Percentiles rank a stretch among this genome's conserved stretches.
Conservation (phyloP, 2,113 vertebrate genomes). For the Dipodomys ordii region DNA sequence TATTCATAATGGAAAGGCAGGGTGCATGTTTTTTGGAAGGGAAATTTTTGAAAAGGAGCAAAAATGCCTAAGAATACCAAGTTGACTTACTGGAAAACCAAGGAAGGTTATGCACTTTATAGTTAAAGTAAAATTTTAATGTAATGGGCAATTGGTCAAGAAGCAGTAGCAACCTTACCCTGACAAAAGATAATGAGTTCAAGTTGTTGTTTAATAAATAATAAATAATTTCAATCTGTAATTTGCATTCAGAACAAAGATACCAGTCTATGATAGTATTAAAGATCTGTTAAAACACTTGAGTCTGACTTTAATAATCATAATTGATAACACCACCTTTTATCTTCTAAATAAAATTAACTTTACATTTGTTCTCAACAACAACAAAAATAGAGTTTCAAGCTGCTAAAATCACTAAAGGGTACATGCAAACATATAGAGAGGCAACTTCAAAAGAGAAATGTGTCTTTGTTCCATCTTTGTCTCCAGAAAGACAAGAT, state of each 20-base stretch:
- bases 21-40: not conserved
- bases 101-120: not conserved
- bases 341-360: too few relatives aligned
- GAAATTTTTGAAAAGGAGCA: not conserved
- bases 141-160: not conserved
- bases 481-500: not conserved
- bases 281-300: too few relatives aligned
- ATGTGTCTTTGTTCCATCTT: not conserved
- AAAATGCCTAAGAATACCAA: not conserved
- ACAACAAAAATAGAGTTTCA: not conserved
- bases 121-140: not conserved
- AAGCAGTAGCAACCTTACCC: not conserved
- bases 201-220: too few relatives aligned
- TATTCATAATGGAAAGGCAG: not conserved
- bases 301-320: too few relatives aligned
- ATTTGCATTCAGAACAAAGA: too few relatives aligned
- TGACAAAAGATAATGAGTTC: constrained; percentile 2
- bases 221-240: too few relatives aligned
- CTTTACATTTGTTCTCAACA: too few relatives aligned
- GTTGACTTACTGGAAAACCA: not conserved
- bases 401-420: not conserved
- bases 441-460: constrained; percentile 13
- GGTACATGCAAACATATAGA: not conserved
- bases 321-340: too few relatives aligned
- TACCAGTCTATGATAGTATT: too few relatives aligned